A percentile compares a stretch with the other conserved stretches of the same genome.
Conservation (phyloP, 2,113 vertebrate genomes). For the Tor tambroides region DNA sequence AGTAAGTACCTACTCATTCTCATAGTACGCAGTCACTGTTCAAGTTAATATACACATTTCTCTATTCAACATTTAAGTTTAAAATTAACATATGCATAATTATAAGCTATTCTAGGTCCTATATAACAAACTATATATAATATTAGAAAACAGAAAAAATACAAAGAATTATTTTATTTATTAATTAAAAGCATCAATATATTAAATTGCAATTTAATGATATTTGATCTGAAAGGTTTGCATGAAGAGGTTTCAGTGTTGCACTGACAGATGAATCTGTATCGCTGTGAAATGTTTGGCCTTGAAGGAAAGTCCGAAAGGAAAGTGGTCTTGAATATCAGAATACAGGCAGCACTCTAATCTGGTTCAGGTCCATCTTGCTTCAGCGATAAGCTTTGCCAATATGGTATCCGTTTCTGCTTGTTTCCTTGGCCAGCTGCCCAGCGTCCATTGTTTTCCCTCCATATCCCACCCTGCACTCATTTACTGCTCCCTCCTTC, state of each 20-base stretch:
- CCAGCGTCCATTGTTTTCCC: conserved; percentile 52
- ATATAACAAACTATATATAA: not conserved
- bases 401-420: conserved; percentile 58
- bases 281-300: conserved; percentile 10
- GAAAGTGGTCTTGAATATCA: conserved; percentile 49
- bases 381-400: conserved; percentile 53
- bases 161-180: too few relatives aligned
- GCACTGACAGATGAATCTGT: not conserved
- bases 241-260: not conserved
- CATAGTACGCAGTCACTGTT: not conserved
- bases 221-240: not conserved
- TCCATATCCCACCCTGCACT: conserved; percentile 50
- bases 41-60: not conserved
- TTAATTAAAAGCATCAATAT: too few relatives aligned
- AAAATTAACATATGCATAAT: not conserved
- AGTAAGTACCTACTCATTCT: not conserved
- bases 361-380: conserved; percentile 40
- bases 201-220: not conserved
- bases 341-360: conserved; percentile 46
- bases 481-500: conserved; percentile 56
- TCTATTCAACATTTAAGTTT: not conserved
- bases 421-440: conserved; percentile 51
- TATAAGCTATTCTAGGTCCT: not conserved
- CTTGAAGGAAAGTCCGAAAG: conserved; percentile 38
- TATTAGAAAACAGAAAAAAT: too few relatives aligned